Evolutionary conservation across 1,140 invertebrate genomes (phyloP).

Genomic region (Neotoxoptera formosana): DNA sequence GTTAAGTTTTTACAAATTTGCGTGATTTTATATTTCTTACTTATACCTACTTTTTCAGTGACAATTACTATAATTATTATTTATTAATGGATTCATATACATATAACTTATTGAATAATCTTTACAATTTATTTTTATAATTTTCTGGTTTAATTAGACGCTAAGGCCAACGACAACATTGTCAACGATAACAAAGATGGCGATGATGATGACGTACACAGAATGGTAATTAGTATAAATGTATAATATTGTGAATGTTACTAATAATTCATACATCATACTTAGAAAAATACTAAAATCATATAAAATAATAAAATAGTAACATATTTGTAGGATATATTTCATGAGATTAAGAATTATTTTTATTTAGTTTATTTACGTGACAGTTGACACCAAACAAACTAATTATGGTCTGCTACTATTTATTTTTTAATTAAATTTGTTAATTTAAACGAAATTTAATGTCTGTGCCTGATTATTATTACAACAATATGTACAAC

Average conservation of each 20-base stretch:
- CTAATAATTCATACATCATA: not conserved
- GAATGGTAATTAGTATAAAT: not conserved
- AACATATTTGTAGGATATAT: not conserved
- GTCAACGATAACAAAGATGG: not conserved
- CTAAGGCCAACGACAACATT: not conserved
- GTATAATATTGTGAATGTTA: not conserved
- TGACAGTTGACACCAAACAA: not conserved
- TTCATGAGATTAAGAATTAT: not conserved
- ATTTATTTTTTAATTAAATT: not conserved
- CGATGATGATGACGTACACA: not conserved
- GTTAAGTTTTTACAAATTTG: too few relatives aligned
- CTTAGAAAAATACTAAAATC: too few relatives aligned
- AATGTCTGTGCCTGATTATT: not conserved
- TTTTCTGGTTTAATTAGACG: not conserved
- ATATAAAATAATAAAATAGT: too few relatives aligned
- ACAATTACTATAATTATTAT: not conserved
- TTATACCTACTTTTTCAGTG: too few relatives aligned
- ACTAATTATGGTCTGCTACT: not conserved
- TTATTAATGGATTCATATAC: not conserved
- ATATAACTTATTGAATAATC: not conserved
- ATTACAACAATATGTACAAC: not conserved
- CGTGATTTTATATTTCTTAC: too few relatives aligned
- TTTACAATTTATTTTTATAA: not conserved
- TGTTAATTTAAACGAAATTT: not conserved
- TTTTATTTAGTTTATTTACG: not conserved